Base-by-base conservation (phyloP, 2,113 vertebrate species). In the Phodopus roborovskii region DNA sequence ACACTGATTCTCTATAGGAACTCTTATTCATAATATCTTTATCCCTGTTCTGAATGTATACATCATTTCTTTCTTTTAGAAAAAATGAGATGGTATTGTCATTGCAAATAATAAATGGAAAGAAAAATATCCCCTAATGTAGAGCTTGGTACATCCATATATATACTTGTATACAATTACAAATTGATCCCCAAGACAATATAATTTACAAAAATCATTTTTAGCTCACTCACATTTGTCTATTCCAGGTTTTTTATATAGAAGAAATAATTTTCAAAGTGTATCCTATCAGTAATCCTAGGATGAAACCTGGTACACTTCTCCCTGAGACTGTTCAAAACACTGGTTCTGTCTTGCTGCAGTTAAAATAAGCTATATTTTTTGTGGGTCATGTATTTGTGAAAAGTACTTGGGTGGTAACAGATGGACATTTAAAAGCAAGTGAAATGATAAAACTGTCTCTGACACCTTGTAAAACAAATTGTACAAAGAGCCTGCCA, bases 401-500 rank as follows among this genome's bases (percentile, higher is more conserved):
- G 42, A 68, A 82, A 96, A 96, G 53, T 50, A 30, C 7, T 96
- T 71, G 42, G 68, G 28, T 39, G 60, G 30, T n/a, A 96, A 24
- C 15, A 95, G 39, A 79, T 94, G 0, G 74, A 81, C 2, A 58
- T 81, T 79, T 87, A 94, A 62, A 96, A 96, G 78, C 87, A 89
- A 88, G 85, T 75, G 3, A 95, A 96, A 96, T 88, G 84, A 93
- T 82, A 84, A 94, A 97, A 97, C 75, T 36, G 26, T 71, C 71
- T 3, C 10, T 24, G 91, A 45, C 16, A 88, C 62, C 36, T 93
- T 91, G 82, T 81, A 82, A 95, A 92, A 33, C 81, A 97, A 92
- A 33, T 58, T 84, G 26, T 36, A 9, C 13, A 42, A 75, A 93
- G 3, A 83, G 15, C 28, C 94, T 74, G 91, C 28, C 53, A 50